Conservation (phyloP, 2,888 invertebrate genomes). For the Prenolepis imparis region DNA sequence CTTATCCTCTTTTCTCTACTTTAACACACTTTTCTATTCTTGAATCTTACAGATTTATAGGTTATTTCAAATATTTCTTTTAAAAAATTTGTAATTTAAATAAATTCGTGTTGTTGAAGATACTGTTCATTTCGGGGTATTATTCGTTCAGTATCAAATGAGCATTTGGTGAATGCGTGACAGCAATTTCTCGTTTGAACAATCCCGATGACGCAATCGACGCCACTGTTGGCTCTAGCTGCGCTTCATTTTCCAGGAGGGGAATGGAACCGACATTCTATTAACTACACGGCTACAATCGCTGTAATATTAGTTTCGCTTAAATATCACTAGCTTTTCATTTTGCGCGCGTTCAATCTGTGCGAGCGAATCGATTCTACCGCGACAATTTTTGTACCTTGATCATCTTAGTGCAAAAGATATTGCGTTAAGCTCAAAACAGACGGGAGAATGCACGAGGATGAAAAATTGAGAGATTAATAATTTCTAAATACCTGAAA, state of each 20-base stretch:
- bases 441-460: too few relatives aligned
- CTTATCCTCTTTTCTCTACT: not conserved
- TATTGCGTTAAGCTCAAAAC: not conserved
- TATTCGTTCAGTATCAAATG: conserved; percentile 27
- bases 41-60: not conserved
- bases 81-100: not conserved
- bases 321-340: conserved; percentile 53
- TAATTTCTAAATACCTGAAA: not conserved
- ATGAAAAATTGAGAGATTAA: not conserved
- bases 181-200: conserved; percentile 54
- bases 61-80: not conserved
- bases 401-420: not conserved
- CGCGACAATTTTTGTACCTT: conserved; percentile 23
- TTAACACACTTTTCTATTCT: not conserved
- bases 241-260: conserved; percentile 43
- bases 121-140: not conserved
- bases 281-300: conserved; percentile 51
- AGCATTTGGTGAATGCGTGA: conserved; percentile 25
- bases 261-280: conserved; percentile 47
- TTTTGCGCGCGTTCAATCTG: conserved; percentile 1
- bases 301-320: conserved; percentile 56
- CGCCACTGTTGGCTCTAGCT: conserved; percentile 40
- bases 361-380: conserved; percentile 22
- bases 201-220: conserved; percentile 55
- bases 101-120: not conserved